Evolutionary conservation across 2,888 invertebrate genomes (phyloP), one percentile per base, ranked within the genome.

Genomic region (Acanthosoma haemorrhoidale): DNA sequence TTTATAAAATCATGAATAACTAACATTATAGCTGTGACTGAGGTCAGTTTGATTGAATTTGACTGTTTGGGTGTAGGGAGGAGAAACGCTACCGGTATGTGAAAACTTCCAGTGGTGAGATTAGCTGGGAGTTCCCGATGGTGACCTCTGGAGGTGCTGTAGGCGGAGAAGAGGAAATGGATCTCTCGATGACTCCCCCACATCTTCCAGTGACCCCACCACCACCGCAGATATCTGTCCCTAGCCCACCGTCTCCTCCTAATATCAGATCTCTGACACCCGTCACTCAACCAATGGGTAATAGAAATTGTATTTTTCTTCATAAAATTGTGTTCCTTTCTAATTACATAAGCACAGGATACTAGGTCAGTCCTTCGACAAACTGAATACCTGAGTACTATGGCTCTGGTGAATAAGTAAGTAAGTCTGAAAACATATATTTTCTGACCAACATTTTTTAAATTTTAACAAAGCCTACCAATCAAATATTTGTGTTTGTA

Each of bases 21-120:
- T n/a, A n/a, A n/a, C n/a, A n/a, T n/a, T n/a, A n/a, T n/a, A n/a
- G n/a, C n/a, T n/a, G n/a, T n/a, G n/a, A n/a, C n/a, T n/a, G n/a
- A n/a, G 51, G 25, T n/a, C 6, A 4, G 51, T 51, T 51, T 25
- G 51, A 11, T 51, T 51, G 51, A 51, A 51, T 51, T 25, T 25
- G 13, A n/a, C n/a, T 51, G n/a, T 51, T 25, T 51, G 51, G 70
- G 60, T 75, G 58, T 84, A 87, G 87, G 81, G 81, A 82, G 76
- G 84, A 85, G 82, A 86, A 86, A 80, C 83, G 87, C 75, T 88
- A 88, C 81, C 87, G 83, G 82, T 88, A 88, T 68, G 81, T 83
- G 78, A 86, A 88, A 79, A 78, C 81, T 73, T 77, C 78, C 73
- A 85, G 83, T 29, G 85, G 85, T 36, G 83, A 83, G 73, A 83